Evolutionary conservation across 2,797 vertebrate genomes (phyloP).

Genomic region (Sebastes steindachneri): DNA sequence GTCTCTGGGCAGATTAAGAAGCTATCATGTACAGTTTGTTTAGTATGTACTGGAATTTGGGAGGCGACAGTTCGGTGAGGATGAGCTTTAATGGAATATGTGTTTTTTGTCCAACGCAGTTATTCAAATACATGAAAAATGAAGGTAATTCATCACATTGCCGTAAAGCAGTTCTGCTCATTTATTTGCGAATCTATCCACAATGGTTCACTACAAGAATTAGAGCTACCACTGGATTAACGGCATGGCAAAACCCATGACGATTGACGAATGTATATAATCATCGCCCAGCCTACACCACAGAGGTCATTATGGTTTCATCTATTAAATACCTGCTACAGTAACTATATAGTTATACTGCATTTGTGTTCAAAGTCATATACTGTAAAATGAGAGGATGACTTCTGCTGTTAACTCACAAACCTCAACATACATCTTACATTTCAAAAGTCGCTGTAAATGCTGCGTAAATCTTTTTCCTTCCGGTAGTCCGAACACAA

Average conservation of each 20-base stretch:
- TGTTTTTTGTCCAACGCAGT: not conserved
- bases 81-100: not conserved
- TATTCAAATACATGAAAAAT: not conserved
- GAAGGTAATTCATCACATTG: not conserved
- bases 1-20: not conserved
- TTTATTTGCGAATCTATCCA: no score
- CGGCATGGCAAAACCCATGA: not conserved
- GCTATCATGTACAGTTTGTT: not conserved
- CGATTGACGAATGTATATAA: not conserved
- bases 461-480: not conserved
- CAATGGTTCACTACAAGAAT: no score
- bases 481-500: not conserved
- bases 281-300: not conserved
- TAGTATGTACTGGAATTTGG: not conserved
- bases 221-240: not conserved
- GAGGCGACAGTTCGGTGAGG: not conserved
- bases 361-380: not conserved
- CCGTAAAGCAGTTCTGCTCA: not conserved
- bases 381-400: not conserved
- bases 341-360: not conserved
- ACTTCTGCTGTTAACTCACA: not conserved
- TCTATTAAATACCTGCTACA: not conserved
- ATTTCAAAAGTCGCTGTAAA: not conserved
- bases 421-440: not conserved
- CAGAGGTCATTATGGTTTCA: not conserved